These are phyloP conservation scores for Brachionus calyciflorus DNA, from an alignment of 1,140 invertebrate species.

Conservation along the genomic window DNA sequence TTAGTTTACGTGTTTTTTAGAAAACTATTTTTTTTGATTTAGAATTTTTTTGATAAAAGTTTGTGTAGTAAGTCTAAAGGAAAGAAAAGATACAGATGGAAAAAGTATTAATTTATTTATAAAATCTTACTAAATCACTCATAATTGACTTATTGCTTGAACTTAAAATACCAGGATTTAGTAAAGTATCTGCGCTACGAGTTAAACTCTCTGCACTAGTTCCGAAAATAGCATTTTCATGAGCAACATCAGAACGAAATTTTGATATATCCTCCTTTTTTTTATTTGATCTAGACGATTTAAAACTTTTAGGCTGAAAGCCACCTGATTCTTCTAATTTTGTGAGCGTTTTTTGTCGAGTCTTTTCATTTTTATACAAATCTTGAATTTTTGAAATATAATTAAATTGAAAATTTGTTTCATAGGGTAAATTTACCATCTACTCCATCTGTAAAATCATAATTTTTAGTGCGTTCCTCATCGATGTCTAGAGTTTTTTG, in stretches of 20 bases:
- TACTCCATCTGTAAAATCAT: constrained; percentile 11
- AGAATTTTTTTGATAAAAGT: too few species aligned
- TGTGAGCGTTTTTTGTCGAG: background rate
- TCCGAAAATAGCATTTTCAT: background rate
- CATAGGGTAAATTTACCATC: background rate
- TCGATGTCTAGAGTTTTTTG: background rate
- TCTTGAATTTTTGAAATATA: background rate
- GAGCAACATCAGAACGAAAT: background rate
- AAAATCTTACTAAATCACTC: background rate
- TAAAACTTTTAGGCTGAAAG: constrained; percentile 14
- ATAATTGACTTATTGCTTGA: constrained; percentile 34
- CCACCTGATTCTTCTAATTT: constrained; percentile 1
- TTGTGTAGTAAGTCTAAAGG: too few species aligned
- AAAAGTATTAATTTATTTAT: background rate
- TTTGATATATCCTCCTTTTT: background rate
- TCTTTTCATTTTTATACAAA: constrained; percentile 22
- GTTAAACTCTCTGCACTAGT: background rate
- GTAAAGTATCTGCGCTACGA: background rate
- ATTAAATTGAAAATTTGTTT: background rate
- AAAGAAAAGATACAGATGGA: too few species aligned
- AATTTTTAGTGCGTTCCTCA: constrained; percentile 10
- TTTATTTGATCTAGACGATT: constrained; percentile 26
- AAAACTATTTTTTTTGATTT: too few species aligned
- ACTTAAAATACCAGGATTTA: background rate
- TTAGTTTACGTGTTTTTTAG: too few species aligned